Conservation (phyloP, 30 jellyfish, hydroid and myxozoan species). For the Aurelia sp. region DNA sequence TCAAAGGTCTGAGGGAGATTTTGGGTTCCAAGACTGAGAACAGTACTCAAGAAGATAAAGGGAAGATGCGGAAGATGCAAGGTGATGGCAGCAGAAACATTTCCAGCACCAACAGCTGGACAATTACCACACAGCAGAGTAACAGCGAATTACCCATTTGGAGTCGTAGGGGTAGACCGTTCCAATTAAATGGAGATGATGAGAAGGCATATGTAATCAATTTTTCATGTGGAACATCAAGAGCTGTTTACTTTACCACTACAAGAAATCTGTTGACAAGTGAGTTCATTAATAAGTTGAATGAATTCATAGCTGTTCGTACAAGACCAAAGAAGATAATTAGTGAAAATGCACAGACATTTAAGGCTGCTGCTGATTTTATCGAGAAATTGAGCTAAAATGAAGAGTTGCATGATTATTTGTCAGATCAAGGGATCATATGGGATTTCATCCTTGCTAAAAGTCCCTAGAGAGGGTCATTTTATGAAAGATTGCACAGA, state of each 20-base stretch:
- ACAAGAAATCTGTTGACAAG: constrained; percentile 8
- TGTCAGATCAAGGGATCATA: no score
- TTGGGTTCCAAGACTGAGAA: constrained; percentile 50
- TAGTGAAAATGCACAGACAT: constrained; percentile 47
- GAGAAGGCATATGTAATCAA: constrained; percentile 44
- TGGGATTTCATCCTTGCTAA: no score
- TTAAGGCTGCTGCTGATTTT: constrained; percentile 24
- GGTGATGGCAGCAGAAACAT: constrained; percentile 55
- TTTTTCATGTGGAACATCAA: constrained; percentile 46
- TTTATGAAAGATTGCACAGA: no score
- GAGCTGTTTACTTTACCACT: constrained; percentile 39
- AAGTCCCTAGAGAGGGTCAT: no score
- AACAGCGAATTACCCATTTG: constrained; percentile 46
- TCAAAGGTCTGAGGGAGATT: neutral
- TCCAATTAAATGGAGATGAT: constrained; percentile 1
- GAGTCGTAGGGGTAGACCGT: constrained; percentile 20
- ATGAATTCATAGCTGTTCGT: constrained; percentile 35
- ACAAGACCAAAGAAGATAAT: constrained; percentile 38
- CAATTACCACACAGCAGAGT: constrained; percentile 29
- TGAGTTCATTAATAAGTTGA: constrained; percentile 35
- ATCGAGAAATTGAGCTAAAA: neutral
- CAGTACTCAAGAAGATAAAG: constrained; percentile 28
- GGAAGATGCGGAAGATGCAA: constrained; percentile 46
- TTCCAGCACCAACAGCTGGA: constrained; percentile 43
- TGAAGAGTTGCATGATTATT: no score